These are phyloP conservation scores for Corvus hawaiiensis DNA, from an alignment of 2,113 vertebrate species.

Conservation along the genomic window DNA sequence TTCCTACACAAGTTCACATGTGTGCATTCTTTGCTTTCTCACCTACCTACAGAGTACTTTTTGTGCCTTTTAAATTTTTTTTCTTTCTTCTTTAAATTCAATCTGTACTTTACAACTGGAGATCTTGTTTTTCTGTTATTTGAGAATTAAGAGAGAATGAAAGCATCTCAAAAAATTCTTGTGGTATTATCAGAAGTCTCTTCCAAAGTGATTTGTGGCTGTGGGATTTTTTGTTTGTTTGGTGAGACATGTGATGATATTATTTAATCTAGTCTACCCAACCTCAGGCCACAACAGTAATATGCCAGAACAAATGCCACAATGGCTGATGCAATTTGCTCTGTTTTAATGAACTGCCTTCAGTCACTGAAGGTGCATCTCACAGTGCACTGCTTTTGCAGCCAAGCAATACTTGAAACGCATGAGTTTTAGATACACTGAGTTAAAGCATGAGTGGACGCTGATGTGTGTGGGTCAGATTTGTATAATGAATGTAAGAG, in stretches of 20 bases:
- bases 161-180: background rate
- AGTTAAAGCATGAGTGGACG: background rate
- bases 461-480: background rate
- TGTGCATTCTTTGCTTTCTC: background rate
- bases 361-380: background rate
- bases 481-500: background rate
- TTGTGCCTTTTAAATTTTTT: background rate
- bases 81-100: background rate
- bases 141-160: background rate
- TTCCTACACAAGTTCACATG: background rate
- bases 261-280: background rate
- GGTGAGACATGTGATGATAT: background rate
- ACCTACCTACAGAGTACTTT: conserved; percentile 18
- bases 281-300: background rate
- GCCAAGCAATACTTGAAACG: background rate
- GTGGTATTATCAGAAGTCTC: background rate
- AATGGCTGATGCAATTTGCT: background rate
- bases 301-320: background rate
- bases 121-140: conserved; percentile 21
- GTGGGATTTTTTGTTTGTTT: background rate
- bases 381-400: background rate
- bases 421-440: fast-evolving
- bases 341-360: background rate
- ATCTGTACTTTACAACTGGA: background rate
- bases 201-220: background rate